Base-by-base conservation (phyloP, 2,888 invertebrate genomes). In the Saturnia pavonia region DNA sequence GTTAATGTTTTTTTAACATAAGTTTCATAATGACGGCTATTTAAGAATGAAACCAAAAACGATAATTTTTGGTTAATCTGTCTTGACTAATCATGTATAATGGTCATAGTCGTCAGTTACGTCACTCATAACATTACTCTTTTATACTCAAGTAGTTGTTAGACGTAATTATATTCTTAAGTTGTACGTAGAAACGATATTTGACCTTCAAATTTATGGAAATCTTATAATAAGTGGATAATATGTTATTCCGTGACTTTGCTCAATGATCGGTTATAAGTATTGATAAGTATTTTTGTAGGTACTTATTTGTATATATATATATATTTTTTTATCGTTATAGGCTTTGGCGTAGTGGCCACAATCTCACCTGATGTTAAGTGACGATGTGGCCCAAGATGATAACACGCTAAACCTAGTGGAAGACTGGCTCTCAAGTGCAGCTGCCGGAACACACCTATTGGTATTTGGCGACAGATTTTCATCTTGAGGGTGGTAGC, bases 71-170 rank as follows among this genome's bases (percentile, higher is more conserved):
- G 14, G 57, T 60, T 60, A 60, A 60, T 60, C 14, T 27, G 8
- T 60, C 57, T 60, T 60, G 57, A 27, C 57, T 60, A 60, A 60
- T 60, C 14, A 60, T 27, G 14, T 60, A 2, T 51, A 60, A 60
- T 27, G 25, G 27, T 27, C 57, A 14, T 14, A 27, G 57, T 60
- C 57, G 14, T 60, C 27, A 27, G 57, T 60, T 60, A 60, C 57
- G 57, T 60, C 27, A 60, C 27, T 27, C 27, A 27, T 14, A 25
- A 27, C 14, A 27, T 60, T 27, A 60, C 25, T 60, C 25, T 60
- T 27, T 57, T 60, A 27, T 60, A 60, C 57, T 27, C 14, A 60
- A 51, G 27, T 25, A 60, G 12, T 60, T 60, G 57, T 60, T 57
- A 60, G 11, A 60, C 27, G 57, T 60, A 60, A 60, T 25, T 60